Evolutionary conservation across 1,140 invertebrate species (phyloP).

Genomic region (Cydia strobilella): DNA sequence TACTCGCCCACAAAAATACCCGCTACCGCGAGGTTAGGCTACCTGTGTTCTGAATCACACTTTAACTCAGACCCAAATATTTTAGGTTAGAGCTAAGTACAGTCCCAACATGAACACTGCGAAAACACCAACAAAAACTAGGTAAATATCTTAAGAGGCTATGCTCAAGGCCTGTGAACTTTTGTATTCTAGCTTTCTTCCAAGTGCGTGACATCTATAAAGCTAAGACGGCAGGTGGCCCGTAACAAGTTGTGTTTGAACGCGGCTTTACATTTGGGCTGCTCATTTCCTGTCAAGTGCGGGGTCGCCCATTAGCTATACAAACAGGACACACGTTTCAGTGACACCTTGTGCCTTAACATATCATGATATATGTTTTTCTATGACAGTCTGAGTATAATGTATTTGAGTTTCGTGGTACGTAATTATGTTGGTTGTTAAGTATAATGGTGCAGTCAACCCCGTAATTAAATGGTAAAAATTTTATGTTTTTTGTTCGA

Average conservation of each 20-base stretch:
- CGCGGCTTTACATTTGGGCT: constrained; percentile 38
- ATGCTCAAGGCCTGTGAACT: background rate
- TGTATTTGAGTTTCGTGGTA: background rate
- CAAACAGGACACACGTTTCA: constrained; percentile 55
- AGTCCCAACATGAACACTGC: no score
- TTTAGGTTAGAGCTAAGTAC: no score
- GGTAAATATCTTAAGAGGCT: background rate
- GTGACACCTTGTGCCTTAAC: constrained; percentile 54
- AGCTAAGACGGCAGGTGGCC: constrained; percentile 8
- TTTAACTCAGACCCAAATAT: no score
- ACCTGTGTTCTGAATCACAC: no score
- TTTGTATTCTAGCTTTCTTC: background rate
- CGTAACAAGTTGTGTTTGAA: constrained; percentile 33
- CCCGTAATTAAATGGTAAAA: background rate
- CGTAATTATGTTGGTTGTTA: background rate
- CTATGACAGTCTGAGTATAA: background rate
- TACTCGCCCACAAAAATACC: no score
- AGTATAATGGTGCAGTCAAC: background rate
- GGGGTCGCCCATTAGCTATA: constrained; percentile 55
- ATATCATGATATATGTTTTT: constrained; percentile 36
- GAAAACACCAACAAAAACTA: no score
- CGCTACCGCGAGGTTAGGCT: no score
- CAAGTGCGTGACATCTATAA: background rate
- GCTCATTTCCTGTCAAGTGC: constrained; percentile 54
- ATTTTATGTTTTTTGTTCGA: constrained; percentile 20